These are phyloP conservation scores for Melierax canorus DNA, from an alignment of 2,113 vertebrate genomes.

Conservation along the genomic window DNA sequence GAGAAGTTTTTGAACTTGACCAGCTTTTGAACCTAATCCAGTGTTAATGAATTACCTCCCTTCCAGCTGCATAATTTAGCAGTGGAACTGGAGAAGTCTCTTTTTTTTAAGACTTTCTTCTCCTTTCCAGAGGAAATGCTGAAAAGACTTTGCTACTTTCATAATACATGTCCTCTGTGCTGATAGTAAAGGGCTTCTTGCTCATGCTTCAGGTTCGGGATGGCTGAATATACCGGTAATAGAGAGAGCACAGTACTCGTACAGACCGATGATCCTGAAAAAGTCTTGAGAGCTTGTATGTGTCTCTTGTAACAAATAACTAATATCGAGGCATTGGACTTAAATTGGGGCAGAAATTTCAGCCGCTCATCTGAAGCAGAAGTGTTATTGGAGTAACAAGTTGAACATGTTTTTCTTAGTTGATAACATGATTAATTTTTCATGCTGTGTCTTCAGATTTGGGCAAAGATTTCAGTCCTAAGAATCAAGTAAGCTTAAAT, in stretches of 20 bases:
- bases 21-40: not conserved
- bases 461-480: not conserved
- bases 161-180: not conserved
- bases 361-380: not conserved
- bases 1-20: not conserved
- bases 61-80: not conserved
- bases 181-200: not conserved
- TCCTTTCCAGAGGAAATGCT: not conserved
- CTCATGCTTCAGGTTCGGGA: not conserved
- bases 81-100: not conserved
- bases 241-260: accelerated
- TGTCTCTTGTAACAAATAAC: not conserved
- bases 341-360: not conserved
- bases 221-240: not conserved
- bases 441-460: not conserved
- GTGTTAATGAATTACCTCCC: not conserved
- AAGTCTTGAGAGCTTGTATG: not conserved
- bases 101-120: not conserved
- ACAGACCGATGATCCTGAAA: not conserved
- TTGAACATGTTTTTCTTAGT: not conserved
- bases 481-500: not conserved
- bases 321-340: not conserved
- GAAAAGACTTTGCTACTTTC: not conserved
- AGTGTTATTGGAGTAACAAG: not conserved
- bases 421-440: not conserved